Evolutionary conservation across 2,113 vertebrate genomes (phyloP).

Genomic region (Onychorhynchus coronatus): DNA sequence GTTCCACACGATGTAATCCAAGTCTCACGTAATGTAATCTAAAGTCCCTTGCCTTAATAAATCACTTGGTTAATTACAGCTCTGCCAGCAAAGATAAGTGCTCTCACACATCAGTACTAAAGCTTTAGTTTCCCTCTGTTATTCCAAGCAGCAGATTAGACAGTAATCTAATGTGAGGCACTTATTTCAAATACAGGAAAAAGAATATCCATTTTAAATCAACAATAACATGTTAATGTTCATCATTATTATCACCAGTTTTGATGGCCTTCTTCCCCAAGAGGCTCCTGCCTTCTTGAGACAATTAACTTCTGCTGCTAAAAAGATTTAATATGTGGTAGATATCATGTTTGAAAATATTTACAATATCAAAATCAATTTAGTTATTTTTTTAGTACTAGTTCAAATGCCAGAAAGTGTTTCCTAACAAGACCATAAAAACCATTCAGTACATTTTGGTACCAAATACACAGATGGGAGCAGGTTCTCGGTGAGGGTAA

Average conservation of each 20-base stretch:
- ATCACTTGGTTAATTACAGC: background rate
- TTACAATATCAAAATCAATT: background rate
- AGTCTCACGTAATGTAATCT: background rate
- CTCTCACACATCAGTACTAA: background rate
- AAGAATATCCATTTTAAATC: background rate
- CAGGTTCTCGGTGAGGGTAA: background rate
- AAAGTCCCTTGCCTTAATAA: background rate
- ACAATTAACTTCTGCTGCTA: background rate
- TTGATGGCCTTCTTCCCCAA: background rate
- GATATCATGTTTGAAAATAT: background rate
- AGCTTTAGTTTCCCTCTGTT: background rate
- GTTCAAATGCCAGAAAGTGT: background rate
- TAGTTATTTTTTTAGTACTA: background rate
- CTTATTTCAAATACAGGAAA: background rate
- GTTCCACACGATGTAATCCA: background rate
- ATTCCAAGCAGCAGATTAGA: background rate
- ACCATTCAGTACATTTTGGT: background rate
- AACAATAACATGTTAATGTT: background rate
- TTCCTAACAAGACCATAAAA: background rate
- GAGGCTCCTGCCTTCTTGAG: background rate
- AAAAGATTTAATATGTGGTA: background rate
- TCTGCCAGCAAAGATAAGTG: background rate
- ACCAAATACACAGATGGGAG: background rate
- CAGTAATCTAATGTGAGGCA: background rate
- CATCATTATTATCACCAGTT: background rate